A percentile compares a stretch with the other conserved stretches of the same genome.
Conservation (phyloP, 2,113 vertebrate genomes). For the Lathamus discolor region DNA sequence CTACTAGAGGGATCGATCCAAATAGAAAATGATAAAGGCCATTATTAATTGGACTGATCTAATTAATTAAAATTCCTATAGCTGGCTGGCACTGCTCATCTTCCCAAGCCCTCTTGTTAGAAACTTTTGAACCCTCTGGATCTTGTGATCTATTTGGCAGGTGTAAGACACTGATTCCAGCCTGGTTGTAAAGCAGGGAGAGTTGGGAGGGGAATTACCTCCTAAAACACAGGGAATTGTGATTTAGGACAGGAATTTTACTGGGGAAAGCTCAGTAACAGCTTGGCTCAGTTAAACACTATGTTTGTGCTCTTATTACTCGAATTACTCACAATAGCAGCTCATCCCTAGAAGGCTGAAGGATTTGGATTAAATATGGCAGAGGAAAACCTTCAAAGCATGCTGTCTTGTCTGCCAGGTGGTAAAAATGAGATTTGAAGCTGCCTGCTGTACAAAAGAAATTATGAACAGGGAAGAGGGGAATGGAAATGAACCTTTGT, state of each 20-base stretch:
- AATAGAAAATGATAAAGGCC: not conserved
- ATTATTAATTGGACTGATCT: not conserved
- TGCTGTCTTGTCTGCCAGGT: not conserved
- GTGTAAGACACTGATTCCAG: not conserved
- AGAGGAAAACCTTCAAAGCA: slow-evolving; percentile 12
- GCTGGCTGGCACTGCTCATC: not conserved
- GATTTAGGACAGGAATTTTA: slow-evolving; percentile 1
- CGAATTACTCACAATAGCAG: not conserved
- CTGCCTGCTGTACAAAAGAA: not conserved
- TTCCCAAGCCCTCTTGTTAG: not conserved
- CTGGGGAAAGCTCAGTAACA: not conserved
- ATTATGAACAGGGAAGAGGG: not conserved
- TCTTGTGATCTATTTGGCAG: not conserved
- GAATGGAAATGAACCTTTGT: not conserved
- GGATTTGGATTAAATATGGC: not conserved
- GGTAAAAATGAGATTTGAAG: slow-evolving; percentile 12
- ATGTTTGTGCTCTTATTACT: slow-evolving; percentile 6
- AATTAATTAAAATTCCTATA: not conserved
- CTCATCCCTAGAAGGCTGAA: not conserved
- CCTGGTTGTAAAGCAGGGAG: not conserved
- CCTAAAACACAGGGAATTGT: not conserved
- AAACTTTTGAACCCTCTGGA: not conserved
- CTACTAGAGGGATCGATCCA: not conserved
- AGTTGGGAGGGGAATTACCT: not conserved
- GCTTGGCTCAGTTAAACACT: not conserved